Base-by-base conservation (phyloP, 2,113 vertebrate genomes). In the Calidris pugnax region DNA sequence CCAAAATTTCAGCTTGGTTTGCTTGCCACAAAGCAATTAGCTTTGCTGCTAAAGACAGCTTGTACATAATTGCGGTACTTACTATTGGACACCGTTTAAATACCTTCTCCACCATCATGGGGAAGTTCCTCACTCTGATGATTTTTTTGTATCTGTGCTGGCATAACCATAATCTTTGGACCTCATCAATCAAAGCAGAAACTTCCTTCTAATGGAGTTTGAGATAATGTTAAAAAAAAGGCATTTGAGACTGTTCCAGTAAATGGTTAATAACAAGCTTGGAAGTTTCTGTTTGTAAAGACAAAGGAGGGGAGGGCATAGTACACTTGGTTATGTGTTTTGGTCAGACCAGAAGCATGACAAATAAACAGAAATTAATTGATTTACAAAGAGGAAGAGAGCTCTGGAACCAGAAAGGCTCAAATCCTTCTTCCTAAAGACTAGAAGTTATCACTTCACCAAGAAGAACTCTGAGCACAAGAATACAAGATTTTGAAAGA, bases 371-470 rank as follows among this genome's bases (percentile, higher is more conserved):
- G 75, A 48, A 89, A 39, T 75, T 16, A 89, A 95, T 78, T 94
- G 66, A 97, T 97, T 96, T 94, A 95, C 62, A 92, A 92, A 91
- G 71, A 94, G 39, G 47, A 66, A 79, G 30, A 91, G 85, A 91
- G 62, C 90, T 95, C 68, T 82, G 78, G 85, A 93, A 95, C 63
- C 94, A 97, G 95, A 96, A 92, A 83, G 62, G 28, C 48, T 96
- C 50, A 75, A 89, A 95, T 85, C 45, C 45, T 93, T 94, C 35
- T 95, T n/a, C n/a, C n/a, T 69, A 51, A 80, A 80, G 4, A 63
- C 77, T 76, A 96, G 68, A 95, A 41, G 72, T 87, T 93, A 84
- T 87, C 56, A 93, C 45, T 96, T 92, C 90, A 92, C 77, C 41
- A 45, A 96, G 87, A 87, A 92, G 91, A 35, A 89, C 83, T 33